Percentiles rank a stretch among this genome's conserved stretches.
These are phyloP conservation scores for Lophius americanus DNA, from an alignment of 2,797 vertebrate species.

Conservation along the genomic window DNA sequence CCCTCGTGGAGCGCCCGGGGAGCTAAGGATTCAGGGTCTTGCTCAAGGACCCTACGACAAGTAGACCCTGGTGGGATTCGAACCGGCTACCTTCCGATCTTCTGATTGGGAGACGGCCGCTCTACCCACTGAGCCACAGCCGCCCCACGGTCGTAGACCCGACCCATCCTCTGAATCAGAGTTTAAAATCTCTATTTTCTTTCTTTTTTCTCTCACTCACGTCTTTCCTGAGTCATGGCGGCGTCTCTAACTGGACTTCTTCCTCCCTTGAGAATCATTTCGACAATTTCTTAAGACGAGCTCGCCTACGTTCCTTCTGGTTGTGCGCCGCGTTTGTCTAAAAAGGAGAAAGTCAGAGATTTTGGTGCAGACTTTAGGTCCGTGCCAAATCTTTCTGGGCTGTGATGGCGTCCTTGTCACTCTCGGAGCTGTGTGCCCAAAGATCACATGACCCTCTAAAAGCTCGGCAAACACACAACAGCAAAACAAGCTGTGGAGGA, in stretches of 20 bases:
- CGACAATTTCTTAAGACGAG: constrained; percentile 68
- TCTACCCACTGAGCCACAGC: too few species aligned
- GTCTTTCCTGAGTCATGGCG: constrained; percentile 36
- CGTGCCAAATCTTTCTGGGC: constrained; percentile 43
- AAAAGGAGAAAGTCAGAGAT: constrained; percentile 38
- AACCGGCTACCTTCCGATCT: too few species aligned
- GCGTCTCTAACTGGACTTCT: constrained; percentile 52
- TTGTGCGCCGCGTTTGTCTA: constrained; percentile 60
- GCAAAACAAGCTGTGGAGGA: too few species aligned
- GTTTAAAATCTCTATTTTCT: constrained; percentile 20
- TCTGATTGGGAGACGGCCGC: too few species aligned
- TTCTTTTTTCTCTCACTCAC: constrained; percentile 4
- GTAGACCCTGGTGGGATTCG: too few species aligned
- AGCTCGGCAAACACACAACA: too few species aligned
- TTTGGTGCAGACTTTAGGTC: constrained; percentile 49
- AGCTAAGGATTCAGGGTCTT: too few species aligned
- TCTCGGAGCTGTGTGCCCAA: constrained; percentile 22
- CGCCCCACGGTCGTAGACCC: neutral
- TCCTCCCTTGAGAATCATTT: constrained; percentile 58
- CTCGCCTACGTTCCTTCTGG: constrained; percentile 52
- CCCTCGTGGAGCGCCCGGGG: too few species aligned
- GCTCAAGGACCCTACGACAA: too few species aligned
- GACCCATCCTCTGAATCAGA: neutral
- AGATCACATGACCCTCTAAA: too few species aligned
- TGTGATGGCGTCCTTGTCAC: too few species aligned